A percentile compares a stretch with the other conserved stretches of the same genome.
Conservation (phyloP, 2,113 vertebrate species). For the Poeciliopsis turrubarensis region DNA sequence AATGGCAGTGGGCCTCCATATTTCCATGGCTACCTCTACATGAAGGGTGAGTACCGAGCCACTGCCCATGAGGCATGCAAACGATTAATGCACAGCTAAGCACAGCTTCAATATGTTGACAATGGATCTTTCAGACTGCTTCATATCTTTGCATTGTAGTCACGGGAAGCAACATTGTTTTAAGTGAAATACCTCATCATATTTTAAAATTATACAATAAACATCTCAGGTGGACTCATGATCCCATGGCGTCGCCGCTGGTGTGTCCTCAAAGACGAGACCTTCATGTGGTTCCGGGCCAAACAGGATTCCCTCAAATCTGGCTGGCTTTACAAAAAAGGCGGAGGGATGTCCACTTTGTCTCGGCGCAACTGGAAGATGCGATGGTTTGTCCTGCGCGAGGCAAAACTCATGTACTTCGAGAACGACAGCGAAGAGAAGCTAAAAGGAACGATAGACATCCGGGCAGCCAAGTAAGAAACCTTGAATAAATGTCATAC, state of each 20-base stretch:
- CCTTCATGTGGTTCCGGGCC: constrained; percentile 92
- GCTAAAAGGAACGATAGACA: constrained; percentile 89
- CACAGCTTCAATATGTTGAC: not conserved
- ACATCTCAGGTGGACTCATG: constrained; percentile 85
- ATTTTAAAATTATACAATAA: not conserved
- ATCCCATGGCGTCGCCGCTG: constrained; percentile 90
- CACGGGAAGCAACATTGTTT: not conserved
- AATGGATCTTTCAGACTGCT: not conserved
- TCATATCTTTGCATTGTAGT: not conserved
- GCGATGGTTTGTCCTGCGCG: constrained; percentile 92
- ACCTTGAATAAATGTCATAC: too few species aligned
- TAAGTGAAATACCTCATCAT: not conserved
- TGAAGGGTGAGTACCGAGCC: constrained; percentile 84
- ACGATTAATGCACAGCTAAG: constrained; percentile 27
- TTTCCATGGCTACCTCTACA: constrained; percentile 93
- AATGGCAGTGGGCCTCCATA: constrained; percentile 88
- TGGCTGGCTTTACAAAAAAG: constrained; percentile 94
- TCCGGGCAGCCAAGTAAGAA: constrained; percentile 85
- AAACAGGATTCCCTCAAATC: constrained; percentile 91
- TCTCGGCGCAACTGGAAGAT: constrained; percentile 94
- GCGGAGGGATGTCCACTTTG: constrained; percentile 89
- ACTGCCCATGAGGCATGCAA: constrained; percentile 37
- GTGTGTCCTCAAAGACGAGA: constrained; percentile 91
- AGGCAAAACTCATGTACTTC: constrained; percentile 91
- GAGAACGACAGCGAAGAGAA: constrained; percentile 93